Conservation (phyloP, 2,113 vertebrate species). For the Hepsetus odoe region DNA sequence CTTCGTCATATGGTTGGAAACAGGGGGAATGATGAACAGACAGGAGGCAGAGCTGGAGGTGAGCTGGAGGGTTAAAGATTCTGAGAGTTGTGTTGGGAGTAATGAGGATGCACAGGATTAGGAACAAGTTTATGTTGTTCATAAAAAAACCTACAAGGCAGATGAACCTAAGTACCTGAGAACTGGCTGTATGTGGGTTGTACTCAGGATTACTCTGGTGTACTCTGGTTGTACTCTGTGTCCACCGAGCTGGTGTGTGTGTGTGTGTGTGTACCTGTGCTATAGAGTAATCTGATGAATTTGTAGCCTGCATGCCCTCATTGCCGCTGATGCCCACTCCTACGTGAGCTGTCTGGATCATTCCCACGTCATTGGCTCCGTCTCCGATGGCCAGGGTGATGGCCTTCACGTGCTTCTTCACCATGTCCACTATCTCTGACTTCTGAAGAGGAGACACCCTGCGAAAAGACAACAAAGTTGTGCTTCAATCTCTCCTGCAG, state of each 20-base stretch:
- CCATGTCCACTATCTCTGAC: slow-evolving; percentile 98
- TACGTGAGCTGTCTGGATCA: slow-evolving; percentile 98
- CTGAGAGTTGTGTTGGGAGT: no score
- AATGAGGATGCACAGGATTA: no score
- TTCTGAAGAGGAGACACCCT: slow-evolving; percentile 98
- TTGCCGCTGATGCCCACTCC: slow-evolving; percentile 98
- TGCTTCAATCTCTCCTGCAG: slow-evolving; percentile 14
- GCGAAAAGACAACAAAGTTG: slow-evolving; percentile 26
- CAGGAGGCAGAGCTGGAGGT: no score
- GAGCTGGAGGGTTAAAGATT: no score
- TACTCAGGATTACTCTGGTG: no score
- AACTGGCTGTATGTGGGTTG: no score
- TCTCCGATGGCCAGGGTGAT: slow-evolving; percentile 97
- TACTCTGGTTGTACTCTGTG: no score
- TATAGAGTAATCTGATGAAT: slow-evolving; percentile 96
- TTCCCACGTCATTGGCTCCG: slow-evolving; percentile 96
- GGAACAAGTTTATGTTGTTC: not conserved
- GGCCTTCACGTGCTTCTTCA: slow-evolving; percentile 96
- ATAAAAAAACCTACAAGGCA: no score
- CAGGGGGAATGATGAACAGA: no score
- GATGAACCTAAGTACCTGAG: no score
- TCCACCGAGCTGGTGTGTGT: slow-evolving; percentile 3
- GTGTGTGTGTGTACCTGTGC: slow-evolving; percentile 83
- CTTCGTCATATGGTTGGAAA: no score
- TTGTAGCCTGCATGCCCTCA: slow-evolving; percentile 98